Conservation (phyloP, 2,113 vertebrate genomes). For the Budorcas taxicolor region DNA sequence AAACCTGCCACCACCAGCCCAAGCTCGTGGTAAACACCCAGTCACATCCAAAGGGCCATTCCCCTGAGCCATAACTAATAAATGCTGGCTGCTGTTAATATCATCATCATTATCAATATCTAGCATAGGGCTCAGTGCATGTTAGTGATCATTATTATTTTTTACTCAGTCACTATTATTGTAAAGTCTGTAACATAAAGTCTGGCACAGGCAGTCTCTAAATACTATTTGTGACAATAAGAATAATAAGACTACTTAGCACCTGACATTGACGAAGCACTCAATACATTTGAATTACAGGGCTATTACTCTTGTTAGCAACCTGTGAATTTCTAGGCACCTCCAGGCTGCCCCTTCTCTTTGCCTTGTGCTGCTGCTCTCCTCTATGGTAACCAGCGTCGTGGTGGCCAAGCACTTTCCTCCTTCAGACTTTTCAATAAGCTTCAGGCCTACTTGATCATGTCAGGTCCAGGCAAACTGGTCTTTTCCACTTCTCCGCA, state of each 20-base stretch:
- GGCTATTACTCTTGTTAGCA: not conserved
- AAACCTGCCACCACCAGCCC: not conserved
- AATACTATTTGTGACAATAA: not conserved
- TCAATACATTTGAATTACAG: not conserved
- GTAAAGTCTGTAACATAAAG: not conserved
- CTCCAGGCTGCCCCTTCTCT: not conserved
- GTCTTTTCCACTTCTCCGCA: not conserved
- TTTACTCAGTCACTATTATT: not conserved
- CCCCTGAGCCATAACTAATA: not conserved
- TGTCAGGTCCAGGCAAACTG: not conserved
- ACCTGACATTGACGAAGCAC: not conserved
- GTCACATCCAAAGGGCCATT: not conserved
- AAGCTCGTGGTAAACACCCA: not conserved
- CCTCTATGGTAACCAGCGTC: not conserved
- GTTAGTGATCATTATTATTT: not conserved
- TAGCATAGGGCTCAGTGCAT: not conserved
- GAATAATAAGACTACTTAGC: not conserved
- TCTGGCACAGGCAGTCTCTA: not conserved
- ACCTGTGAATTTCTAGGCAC: not conserved
- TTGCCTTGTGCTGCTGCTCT: not conserved
- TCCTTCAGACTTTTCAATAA: not conserved
- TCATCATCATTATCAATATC: not conserved
- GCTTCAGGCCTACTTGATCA: not conserved
- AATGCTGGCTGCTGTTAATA: not conserved
- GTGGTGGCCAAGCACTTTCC: not conserved